A percentile compares a stretch with the other conserved stretches of the same genome.
Conservation (phyloP, 2,113 vertebrate species). For the Hypocryptadius cinnamomeus region DNA sequence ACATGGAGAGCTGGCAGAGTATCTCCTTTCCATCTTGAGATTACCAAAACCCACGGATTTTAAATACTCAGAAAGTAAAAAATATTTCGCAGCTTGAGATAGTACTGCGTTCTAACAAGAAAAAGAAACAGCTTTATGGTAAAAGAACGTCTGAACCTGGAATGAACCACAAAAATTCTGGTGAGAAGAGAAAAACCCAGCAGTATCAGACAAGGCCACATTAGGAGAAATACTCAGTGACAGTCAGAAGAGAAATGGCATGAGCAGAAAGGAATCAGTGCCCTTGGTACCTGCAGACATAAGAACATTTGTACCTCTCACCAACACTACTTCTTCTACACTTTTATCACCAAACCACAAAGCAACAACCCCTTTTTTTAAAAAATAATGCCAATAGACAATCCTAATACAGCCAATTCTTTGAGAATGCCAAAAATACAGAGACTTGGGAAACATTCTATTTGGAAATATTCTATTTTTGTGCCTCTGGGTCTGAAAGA, state of each 20-base stretch:
- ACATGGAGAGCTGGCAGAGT: neutral
- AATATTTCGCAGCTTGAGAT: neutral
- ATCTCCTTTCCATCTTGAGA: neutral
- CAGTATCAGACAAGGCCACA: neutral
- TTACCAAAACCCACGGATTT: neutral
- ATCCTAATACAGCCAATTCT: neutral
- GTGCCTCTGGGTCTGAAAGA: slow-evolving; percentile 64
- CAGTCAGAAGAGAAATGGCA: neutral
- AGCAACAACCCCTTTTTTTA: neutral
- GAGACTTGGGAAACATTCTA: slow-evolving; percentile 44
- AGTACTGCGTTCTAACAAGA: neutral
- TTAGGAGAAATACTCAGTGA: neutral
- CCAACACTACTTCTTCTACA: neutral
- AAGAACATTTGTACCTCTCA: neutral
- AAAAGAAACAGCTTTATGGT: neutral
- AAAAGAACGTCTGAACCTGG: neutral
- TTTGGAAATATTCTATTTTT: slow-evolving; percentile 50
- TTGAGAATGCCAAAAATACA: slow-evolving; percentile 38
- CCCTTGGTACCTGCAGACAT: neutral
- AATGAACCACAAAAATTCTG: neutral
- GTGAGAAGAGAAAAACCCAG: neutral
- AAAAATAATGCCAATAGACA: neutral
- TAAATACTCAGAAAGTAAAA: neutral
- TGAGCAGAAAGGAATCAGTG: neutral
- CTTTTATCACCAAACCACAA: neutral